Evolutionary conservation across 2,888 invertebrate species (phyloP).

Genomic region (Troilus luridus): DNA sequence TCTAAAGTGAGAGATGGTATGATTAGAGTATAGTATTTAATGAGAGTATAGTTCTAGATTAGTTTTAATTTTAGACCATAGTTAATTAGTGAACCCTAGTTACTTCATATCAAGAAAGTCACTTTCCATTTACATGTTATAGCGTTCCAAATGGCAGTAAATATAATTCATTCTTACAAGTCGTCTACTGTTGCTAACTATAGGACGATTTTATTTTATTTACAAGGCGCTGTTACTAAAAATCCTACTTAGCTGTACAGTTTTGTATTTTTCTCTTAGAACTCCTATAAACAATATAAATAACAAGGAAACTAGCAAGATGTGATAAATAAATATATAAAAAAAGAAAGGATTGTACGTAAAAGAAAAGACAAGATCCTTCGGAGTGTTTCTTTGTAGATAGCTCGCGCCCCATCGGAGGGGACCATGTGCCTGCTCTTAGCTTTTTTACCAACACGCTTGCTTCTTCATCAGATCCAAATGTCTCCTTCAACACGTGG

Average conservation of each 20-base stretch:
- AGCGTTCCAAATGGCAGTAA: too few species aligned
- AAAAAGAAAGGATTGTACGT: background rate
- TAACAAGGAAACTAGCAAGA: background rate
- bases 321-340: background rate
- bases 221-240: too few species aligned
- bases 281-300: background rate
- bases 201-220: too few species aligned
- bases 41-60: too few species aligned
- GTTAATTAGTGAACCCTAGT: too few species aligned
- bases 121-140: too few species aligned
- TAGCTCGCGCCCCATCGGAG: slow-evolving; percentile 13
- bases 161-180: too few species aligned
- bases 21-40: too few species aligned
- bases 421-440: slow-evolving; percentile 37
- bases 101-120: too few species aligned
- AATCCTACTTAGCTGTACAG: background rate
- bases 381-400: background rate
- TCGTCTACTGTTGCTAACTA: too few species aligned
- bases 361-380: background rate
- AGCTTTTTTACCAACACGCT: slow-evolving; percentile 10
- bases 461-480: slow-evolving; percentile 45
- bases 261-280: background rate
- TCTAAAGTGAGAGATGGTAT: too few species aligned
- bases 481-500: slow-evolving; percentile 19
- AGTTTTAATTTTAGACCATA: too few species aligned